Evolutionary conservation across 2,888 invertebrate species (phyloP).

Genomic region (Noctua janthina): DNA sequence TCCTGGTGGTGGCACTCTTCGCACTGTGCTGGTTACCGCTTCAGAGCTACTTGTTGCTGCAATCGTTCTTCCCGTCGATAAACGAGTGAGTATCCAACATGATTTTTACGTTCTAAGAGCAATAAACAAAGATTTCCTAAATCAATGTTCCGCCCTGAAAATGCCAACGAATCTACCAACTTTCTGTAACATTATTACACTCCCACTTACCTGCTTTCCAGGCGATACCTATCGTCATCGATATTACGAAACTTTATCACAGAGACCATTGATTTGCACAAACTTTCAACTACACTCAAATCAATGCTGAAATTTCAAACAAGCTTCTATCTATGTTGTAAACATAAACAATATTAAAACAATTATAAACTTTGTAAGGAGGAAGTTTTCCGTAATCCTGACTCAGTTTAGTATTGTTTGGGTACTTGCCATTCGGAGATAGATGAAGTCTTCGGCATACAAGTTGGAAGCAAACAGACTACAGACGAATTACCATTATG

Average conservation of each 20-base stretch:
- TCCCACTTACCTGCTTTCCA: not conserved
- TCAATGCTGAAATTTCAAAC: not conserved
- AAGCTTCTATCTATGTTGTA: not conserved
- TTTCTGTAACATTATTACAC: not conserved
- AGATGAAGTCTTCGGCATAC: constrained; percentile 2
- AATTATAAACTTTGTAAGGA: constrained; percentile 23
- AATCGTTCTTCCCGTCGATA: constrained; percentile 92
- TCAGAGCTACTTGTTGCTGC: constrained; percentile 93
- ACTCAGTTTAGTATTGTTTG: constrained; percentile 11
- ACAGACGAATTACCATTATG: constrained; percentile 7
- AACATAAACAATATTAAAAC: constrained; percentile 19
- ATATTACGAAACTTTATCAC: constrained; percentile 10
- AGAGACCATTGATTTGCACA: not conserved
- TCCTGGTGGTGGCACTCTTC: constrained; percentile 95
- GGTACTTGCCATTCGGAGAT: constrained; percentile 19
- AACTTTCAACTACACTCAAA: constrained; percentile 3
- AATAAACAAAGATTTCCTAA: not conserved
- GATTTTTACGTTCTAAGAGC: not conserved
- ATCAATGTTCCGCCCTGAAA: not conserved
- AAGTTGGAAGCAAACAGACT: constrained; percentile 17
- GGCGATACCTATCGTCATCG: no score
- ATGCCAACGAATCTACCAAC: not conserved
- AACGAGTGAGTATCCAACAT: constrained; percentile 91
- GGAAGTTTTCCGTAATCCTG: not conserved
- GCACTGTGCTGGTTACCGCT: constrained; percentile 96